Evolutionary conservation across 2,888 invertebrate species (phyloP).

Genomic region (Campoplex nolae): DNA sequence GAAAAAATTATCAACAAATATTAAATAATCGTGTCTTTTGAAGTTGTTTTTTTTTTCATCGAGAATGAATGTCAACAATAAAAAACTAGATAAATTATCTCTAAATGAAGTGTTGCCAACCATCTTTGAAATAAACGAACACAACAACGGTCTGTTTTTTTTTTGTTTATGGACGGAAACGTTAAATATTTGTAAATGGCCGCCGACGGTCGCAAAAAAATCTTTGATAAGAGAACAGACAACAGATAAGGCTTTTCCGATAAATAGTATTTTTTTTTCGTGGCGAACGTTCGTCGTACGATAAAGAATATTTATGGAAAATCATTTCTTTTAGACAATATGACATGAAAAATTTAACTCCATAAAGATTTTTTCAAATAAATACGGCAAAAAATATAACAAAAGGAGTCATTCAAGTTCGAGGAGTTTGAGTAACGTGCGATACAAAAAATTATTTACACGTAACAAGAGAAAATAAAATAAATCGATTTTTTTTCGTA

Average conservation of each 20-base stretch:
- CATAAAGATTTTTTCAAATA: background rate
- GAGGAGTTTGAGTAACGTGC: slow-evolving; percentile 11
- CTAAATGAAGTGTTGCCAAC: slow-evolving; percentile 14
- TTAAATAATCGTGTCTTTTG: no score
- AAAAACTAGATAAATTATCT: background rate
- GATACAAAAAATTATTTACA: slow-evolving; percentile 17
- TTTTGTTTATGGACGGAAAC: slow-evolving; percentile 12
- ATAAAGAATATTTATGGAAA: background rate
- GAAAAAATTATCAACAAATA: background rate
- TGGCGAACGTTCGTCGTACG: background rate
- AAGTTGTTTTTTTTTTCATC: no score
- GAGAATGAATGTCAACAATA: no score
- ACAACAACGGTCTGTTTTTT: background rate
- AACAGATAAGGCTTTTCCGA: slow-evolving; percentile 25
- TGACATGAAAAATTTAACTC: background rate
- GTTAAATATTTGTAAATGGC: slow-evolving; percentile 10
- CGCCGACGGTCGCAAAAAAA: slow-evolving; percentile 9
- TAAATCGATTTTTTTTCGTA: slow-evolving; percentile 41
- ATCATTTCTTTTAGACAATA: background rate
- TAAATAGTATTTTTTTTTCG: slow-evolving; percentile 15
- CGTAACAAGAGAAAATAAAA: background rate
- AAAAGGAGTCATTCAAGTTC: background rate
- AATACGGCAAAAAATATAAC: background rate
- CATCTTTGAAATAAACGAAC: background rate
- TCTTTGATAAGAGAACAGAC: slow-evolving; percentile 19